Base-by-base conservation (phyloP, 2,797 vertebrate genomes). In the Rhadinocentrus ornatus region DNA sequence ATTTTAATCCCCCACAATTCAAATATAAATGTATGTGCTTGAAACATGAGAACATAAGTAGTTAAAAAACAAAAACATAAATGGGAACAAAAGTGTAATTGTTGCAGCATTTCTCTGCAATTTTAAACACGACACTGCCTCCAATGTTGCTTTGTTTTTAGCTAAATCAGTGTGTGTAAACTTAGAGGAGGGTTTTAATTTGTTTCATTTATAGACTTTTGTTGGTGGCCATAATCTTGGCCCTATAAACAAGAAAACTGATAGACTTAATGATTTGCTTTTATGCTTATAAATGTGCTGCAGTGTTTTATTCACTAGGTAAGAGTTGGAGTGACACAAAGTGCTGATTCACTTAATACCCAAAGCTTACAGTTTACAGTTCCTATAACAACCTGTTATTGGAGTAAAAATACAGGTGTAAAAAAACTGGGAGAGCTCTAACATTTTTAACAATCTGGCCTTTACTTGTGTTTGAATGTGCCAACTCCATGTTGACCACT, bases 321-420 rank as follows among this genome's bases (percentile, higher is more conserved):
- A 22, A 48, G 46, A 48, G n/a, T 22, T 20, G 10, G 20, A 22
- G 41, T 20, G 16, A 20, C 41, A 44, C 41, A 44, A 44, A 44
- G 46, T 48, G 46, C 46, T 48, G 46, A 48, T 22, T 48, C 46
- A 10, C 20, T 6, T 18, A 31, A 31, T 31, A 29, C 16, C 27
- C 16, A 55, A 55, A 55, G 15, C 27, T 18, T 31, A 16, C 16
- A 8, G 24, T 54, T 75, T 9, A 26, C 31, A 37, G 87, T 92
- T 91, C 59, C 86, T 52, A 77, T 64, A 66, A 76, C 55, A 88
- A 91, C 90, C 73, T 89, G 72, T 73, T 85, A 71, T 34, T 73
- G 72, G 78, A 90, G 91, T 83, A 93, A 85, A 93, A 95, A 93
- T 82, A 85, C 81, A 93, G 73, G 86, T 92, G 85, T 77, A 48